Evolutionary conservation across 2,888 invertebrate genomes (phyloP).

Genomic region (Cistogaster globosa): DNA sequence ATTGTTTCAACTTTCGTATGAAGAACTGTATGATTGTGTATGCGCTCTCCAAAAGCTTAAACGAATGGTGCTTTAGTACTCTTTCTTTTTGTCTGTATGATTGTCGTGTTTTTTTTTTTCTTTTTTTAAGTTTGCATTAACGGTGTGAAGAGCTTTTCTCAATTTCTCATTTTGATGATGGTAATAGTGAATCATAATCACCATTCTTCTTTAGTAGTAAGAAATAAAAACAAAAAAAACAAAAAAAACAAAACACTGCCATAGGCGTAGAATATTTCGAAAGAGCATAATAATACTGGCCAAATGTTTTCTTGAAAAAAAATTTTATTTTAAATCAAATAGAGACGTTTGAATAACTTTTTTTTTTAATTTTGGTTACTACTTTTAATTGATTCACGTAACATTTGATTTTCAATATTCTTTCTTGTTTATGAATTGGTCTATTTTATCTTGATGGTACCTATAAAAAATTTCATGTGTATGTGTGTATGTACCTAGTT

Average conservation of each 20-base stretch:
- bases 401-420: too few relatives aligned
- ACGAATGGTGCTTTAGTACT: conserved; percentile 42
- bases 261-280: conserved; percentile 3
- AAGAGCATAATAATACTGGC: not conserved
- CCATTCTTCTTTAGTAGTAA: conserved; percentile 38
- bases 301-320: too few relatives aligned
- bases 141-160: conserved; percentile 58
- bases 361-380: too few relatives aligned
- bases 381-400: too few relatives aligned
- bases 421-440: too few relatives aligned
- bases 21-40: conserved; percentile 45
- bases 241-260: not conserved
- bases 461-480: too few relatives aligned
- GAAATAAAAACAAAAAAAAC: too few relatives aligned
- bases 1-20: conserved; percentile 68
- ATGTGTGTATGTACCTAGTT: too few relatives aligned
- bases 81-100: conserved; percentile 17
- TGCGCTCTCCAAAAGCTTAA: conserved; percentile 58
- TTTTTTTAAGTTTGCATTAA: conserved; percentile 57
- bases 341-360: too few relatives aligned
- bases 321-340: too few relatives aligned
- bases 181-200: conserved; percentile 63
- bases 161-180: conserved; percentile 66
- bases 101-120: conserved; percentile 13
- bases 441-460: too few relatives aligned